Evolutionary conservation across 2,797 vertebrate species (phyloP), one percentile per base, ranked within the genome.

Genomic region (Poeciliopsis turneri): DNA sequence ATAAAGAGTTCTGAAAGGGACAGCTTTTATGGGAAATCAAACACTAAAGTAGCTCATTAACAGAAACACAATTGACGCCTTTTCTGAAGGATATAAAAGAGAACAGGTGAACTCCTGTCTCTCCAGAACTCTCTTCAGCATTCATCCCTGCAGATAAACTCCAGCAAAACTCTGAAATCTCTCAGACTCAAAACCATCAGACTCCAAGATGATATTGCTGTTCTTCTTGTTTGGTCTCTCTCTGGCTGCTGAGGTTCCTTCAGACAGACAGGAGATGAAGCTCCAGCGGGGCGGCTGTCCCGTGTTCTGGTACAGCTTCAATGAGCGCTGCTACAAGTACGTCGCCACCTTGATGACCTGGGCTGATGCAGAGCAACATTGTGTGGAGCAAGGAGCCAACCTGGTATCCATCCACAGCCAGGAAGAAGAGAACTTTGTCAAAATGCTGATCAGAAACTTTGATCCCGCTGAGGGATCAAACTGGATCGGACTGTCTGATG

Each of bases 141-240:
- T 43, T 11, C 43, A 43, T 43, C 43, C 9, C 43, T 43, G 43
- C 43, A 43, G 43, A 43, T 11, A 43, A 43, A 43, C 8, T 45
- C 5, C 55, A 10, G 3, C 3, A 75, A 75, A 9, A 53, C 30
- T 7, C 28, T 0, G 45, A 46, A 46, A 13, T 45, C 74, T 76
- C 33, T 66, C 33, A 39, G 16, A 20, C 39, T 10, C 2, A 23
- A 39, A 39, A 39, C 4, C 20, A 25, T 69, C 23, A 43, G n/a
- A 47, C n/a, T 71, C 15, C 69, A 71, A 71, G 6, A 71, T 71
- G 69, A 71, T 70, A 2, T 43, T 43, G 20, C 12, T 71, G 30
- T 16, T 82, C 57, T 20, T 77, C 13, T 20, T 83, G 25, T 16
- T 79, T 30, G 49, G 69, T 41, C 68, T 45, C 43, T 45, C 59